These are phyloP conservation scores for Aptenodytes forsteri DNA, from an alignment of 2,113 vertebrate species.

Conservation along the genomic window DNA sequence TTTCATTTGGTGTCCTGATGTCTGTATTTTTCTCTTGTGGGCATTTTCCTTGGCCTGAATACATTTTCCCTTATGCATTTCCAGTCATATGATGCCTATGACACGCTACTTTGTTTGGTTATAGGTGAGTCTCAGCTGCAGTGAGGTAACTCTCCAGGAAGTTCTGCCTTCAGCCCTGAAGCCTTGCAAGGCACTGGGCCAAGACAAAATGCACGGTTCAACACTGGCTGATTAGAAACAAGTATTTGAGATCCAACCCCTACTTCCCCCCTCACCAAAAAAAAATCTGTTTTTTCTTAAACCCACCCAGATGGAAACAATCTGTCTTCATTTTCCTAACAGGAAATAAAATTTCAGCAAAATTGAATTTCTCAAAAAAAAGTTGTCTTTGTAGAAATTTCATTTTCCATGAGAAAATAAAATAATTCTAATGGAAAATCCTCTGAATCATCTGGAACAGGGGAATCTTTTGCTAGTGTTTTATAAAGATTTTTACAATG, in stretches of 20 bases:
- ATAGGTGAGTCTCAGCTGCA: neutral
- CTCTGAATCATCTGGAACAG: neutral
- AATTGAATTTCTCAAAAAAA: neutral
- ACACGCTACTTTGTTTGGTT: neutral
- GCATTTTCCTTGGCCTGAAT: neutral
- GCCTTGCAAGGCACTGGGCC: neutral
- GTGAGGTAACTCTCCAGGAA: neutral
- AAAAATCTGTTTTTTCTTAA: neutral
- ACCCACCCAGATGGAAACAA: neutral
- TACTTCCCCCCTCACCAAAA: accelerated
- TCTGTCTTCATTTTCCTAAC: neutral
- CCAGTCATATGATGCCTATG: neutral
- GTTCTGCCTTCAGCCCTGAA: neutral
- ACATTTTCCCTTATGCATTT: neutral
- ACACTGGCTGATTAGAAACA: neutral
- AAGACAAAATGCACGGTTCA: neutral
- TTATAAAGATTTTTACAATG: neutral
- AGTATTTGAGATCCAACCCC: neutral
- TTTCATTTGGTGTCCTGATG: neutral
- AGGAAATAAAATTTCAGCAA: neutral
- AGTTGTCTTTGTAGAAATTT: neutral
- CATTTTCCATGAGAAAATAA: neutral
- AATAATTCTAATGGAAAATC: neutral
- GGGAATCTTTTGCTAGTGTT: neutral
- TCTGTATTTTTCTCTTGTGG: neutral